Evolutionary conservation across 2,797 vertebrate genomes (phyloP), one percentile per base, ranked within the genome.

Genomic region (Poeciliopsis paucimaculata): DNA sequence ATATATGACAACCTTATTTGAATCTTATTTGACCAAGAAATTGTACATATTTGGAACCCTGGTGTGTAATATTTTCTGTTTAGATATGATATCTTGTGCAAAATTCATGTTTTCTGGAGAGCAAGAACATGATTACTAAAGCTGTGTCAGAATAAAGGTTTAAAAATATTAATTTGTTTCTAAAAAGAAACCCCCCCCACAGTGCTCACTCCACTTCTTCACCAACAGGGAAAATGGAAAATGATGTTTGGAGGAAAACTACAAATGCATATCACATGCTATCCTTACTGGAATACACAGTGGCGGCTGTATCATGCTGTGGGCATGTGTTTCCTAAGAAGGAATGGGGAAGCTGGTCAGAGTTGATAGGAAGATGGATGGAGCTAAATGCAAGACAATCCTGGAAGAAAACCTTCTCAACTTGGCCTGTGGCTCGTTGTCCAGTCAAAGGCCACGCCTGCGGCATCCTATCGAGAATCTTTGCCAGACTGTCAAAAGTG

Each of bases 1-100:
- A 78, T 90, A 86, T 86, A 73, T 66, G 88, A 39, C 93, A 86
- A 87, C 87, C 85, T 84, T 77, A 84, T 87, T 90, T 93, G 90
- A 75, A 91, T 87, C 89, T 86, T 87, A 93, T n/a, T n/a, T n/a
- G n/a, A 84, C 84, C 88, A 39, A 12, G 23, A 53, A 11, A 26
- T 53, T 73, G 26, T 45, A n/a, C 13, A 45, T n/a, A 39, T 12
- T 20, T 41, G 18, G 8, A 26, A 39, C 36, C 36, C 5, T 28
- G 23, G 12, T 26, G 43, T 41, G 36, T 2, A 28, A 11, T 39
- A 41, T 43, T 71, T 39, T 66, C 64, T 12, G 3, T 23, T 39
- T 39, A 11, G 8, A 66, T 66, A 1, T 39, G 20, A 66, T 20
- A 66, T 9, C 34, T 66, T 11, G 18, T 39, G 62, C 9, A 2